These are phyloP conservation scores for Aurelia aurita DNA, from an alignment of 30 jellyfish, hydroid and myxozoan genomes.

Conservation along the genomic window DNA sequence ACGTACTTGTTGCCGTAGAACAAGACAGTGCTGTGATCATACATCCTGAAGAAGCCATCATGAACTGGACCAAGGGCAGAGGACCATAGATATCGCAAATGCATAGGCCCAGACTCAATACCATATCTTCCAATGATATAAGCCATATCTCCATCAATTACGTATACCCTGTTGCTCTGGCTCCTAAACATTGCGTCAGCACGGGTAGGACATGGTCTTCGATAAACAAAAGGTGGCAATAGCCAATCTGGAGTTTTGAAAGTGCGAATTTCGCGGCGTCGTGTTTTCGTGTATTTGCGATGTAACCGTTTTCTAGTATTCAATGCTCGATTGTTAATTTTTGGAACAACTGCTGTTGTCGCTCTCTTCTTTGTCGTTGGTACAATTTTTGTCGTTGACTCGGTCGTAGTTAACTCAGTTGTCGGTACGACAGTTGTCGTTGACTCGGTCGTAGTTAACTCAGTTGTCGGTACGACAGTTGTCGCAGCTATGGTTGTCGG, in stretches of 20 bases:
- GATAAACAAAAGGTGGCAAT: slow-evolving; percentile 34
- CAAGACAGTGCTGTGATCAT: slow-evolving; percentile 29
- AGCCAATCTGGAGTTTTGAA: slow-evolving; percentile 47
- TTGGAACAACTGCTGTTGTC: slow-evolving; percentile 1
- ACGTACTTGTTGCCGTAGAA: slow-evolving; percentile 55
- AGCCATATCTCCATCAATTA: slow-evolving; percentile 46
- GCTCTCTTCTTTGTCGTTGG: neutral
- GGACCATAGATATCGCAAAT: slow-evolving; percentile 49
- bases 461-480: slow-evolving; percentile 7
- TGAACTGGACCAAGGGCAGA: slow-evolving; percentile 18
- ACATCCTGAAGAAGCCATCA: slow-evolving; percentile 40
- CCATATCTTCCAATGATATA: slow-evolving; percentile 55
- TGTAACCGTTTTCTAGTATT: neutral
- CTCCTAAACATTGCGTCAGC: slow-evolving; percentile 63
- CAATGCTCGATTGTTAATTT: neutral
- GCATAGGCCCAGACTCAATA: slow-evolving; percentile 59
- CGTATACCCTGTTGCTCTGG: slow-evolving; percentile 31
- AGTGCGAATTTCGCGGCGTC: slow-evolving; percentile 1
- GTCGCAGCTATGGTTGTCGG: slow-evolving; percentile 3
- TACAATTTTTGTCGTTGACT: neutral
- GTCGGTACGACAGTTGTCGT: slow-evolving; percentile 6
- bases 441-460: neutral
- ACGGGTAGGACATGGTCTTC: slow-evolving; percentile 55
- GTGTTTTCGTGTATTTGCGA: neutral
- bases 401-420: neutral